Conservation (phyloP, 2,797 vertebrate species). For the Acanthiza pusilla region DNA sequence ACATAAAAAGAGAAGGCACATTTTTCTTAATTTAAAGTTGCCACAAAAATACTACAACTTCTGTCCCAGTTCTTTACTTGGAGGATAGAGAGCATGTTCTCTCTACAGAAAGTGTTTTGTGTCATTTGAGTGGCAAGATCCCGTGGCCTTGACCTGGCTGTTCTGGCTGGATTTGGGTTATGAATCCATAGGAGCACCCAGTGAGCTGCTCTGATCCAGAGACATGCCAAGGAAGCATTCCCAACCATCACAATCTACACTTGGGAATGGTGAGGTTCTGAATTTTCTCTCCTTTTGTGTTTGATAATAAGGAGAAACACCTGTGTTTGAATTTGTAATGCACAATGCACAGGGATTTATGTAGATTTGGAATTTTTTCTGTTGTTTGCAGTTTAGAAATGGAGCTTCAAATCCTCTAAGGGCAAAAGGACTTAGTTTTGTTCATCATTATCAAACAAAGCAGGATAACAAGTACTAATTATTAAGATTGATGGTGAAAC, state of each 20-base stretch:
- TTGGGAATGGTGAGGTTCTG: background rate
- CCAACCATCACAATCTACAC: rapidly evolving
- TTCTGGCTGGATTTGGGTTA: background rate
- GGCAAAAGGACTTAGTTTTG: background rate
- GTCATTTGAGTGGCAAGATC: background rate
- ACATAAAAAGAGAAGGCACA: background rate
- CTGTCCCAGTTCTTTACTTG: background rate
- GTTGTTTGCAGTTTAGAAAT: background rate
- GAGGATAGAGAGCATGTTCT: background rate
- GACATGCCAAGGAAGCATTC: background rate
- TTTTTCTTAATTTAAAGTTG: background rate
- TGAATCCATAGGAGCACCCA: background rate
- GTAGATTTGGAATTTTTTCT: background rate
- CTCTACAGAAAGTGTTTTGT: background rate
- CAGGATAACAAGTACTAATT: background rate
- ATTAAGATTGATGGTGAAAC: background rate
- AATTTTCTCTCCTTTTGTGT: background rate
- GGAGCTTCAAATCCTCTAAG: background rate
- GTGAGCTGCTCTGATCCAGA: background rate
- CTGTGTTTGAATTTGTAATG: background rate
- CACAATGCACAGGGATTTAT: background rate
- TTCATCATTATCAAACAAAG: background rate
- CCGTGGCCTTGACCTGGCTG: rapidly evolving
- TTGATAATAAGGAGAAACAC: background rate
- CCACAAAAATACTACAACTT: background rate